Percentiles rank a stretch among this genome's conserved stretches.
These are phyloP conservation scores for Deroplatys truncata DNA, from an alignment of 2,888 invertebrate species.

Conservation along the genomic window DNA sequence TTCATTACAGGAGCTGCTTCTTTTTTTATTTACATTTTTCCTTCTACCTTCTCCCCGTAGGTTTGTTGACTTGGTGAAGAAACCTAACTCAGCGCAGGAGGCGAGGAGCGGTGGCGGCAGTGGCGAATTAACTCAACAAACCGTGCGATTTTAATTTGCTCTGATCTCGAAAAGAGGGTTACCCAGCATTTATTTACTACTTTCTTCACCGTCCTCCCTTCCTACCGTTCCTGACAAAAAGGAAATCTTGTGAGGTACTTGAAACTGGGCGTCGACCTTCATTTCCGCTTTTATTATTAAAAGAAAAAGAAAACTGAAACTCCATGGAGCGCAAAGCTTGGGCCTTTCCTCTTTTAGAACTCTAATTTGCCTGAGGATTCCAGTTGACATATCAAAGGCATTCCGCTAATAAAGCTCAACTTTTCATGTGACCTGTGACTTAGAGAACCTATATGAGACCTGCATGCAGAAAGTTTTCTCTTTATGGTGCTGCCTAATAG, in stretches of 20 bases:
- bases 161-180: neutral
- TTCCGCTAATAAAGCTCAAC: neutral
- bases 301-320: neutral
- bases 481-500: too few species aligned
- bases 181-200: neutral
- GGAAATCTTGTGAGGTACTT: neutral
- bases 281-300: neutral
- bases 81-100: neutral
- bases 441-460: neutral
- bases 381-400: neutral
- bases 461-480: too few species aligned
- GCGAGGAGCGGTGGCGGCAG: neutral
- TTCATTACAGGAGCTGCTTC: neutral
- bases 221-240: neutral
- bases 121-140: neutral
- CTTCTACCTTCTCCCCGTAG: neutral
- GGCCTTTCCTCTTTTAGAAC: neutral
- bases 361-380: neutral
- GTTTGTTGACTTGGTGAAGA: neutral
- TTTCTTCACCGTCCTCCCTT: neutral
- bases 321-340: neutral
- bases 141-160: conserved; percentile 12
- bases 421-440: neutral
- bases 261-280: neutral
- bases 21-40: neutral